Base-by-base conservation (phyloP, 2,797 vertebrate genomes). In the Chiroxiphia lanceolata region DNA sequence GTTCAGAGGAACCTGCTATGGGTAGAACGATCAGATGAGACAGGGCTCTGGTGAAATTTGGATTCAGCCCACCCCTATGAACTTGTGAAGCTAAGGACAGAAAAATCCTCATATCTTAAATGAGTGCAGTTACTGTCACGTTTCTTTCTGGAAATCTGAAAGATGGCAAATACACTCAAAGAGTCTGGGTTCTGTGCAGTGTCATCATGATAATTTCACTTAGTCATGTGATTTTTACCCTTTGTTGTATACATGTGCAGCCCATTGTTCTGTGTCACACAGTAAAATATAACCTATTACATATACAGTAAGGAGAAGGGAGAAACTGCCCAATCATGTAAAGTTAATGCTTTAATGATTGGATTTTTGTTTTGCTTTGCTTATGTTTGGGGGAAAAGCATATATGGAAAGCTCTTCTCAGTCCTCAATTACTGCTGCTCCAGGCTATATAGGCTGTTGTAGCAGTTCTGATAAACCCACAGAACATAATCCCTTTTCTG, bases 71-170 rank as follows among this genome's bases (percentile, higher is more conserved):
- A 61, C 7, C 1, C 6, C 31, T 53, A 2, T 10, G 21, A 90
- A 18, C 13, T 50, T 64, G 13, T 4, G 4, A 67, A 72, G 12
- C 25, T 38, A 56, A 88, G 26, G 51, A 26, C 25, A 38, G 17
- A 71, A 83, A 86, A 76, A 50, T 6, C 8, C 34, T 63, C 10
- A 0, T 1, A 2, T 59, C 27, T 79, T 45, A 50, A 36, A 47
- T 34, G 0, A 0, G 4, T 75, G 27, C 16, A 42, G 40, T 71
- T 85, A 36, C 25, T 18, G 7, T 8, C 17, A 48, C 0, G 0
- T 71, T 92, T 87, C 21, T 27, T 29, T 88, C 44, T 45, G 74
- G 31, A 81, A 88, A 59, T 61, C 23, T 57, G 34, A 68, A 61
- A 68, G 34, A 57, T 6, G 15, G 13, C 3, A 94, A 81, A 61